Evolutionary conservation across 2,888 invertebrate species (phyloP), one percentile per base, ranked within the genome.

Genomic region (Pollenia angustigena): DNA sequence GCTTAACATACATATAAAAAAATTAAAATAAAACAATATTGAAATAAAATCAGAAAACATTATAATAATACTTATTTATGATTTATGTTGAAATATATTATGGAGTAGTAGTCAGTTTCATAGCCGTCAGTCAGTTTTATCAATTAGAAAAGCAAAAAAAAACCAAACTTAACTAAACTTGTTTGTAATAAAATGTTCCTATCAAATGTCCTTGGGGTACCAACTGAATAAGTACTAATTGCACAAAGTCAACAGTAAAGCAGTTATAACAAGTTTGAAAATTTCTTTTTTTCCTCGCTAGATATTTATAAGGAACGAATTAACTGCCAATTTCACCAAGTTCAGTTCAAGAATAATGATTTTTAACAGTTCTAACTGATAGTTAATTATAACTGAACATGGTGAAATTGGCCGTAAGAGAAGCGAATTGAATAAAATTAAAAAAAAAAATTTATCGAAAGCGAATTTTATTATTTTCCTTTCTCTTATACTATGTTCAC

Each of bases 41-140:
- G 18, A 50, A 46, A 7, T 12, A 58, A 50, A 40, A 56, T 54
- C 32, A 32, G 6, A 74, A 74, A 81, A 74, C 62, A 42, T 72
- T 68, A 76, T 66, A 68, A 87, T 76, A 83, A 81, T 81, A 81
- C 44, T 86, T 82, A 69, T 75, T 81, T 78, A 78, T 87, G 84
- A 84, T 84, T 84, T 84, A 72, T 74, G 32, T 16, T 10, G 23
- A 62, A 58, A 54, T 69, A 71, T 18, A 44, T 40, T 40, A 6
- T 32, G 32, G 32, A 32, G 6, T 6, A 32, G 12, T 48, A 42
- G n/a, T 83, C 60, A 6, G 40, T 69, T 74, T 60, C 16, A 32
- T 40, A 62, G 60, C 52, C 32, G 32, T 32, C 32, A 32, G 32
- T 32, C 32, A 80, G 69, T 66, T 71, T 76, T 66, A 71, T 72